phyloP scores from a whole-genome alignment of 2,113 vertebrate species.

The Chrysemys picta region DNA sequence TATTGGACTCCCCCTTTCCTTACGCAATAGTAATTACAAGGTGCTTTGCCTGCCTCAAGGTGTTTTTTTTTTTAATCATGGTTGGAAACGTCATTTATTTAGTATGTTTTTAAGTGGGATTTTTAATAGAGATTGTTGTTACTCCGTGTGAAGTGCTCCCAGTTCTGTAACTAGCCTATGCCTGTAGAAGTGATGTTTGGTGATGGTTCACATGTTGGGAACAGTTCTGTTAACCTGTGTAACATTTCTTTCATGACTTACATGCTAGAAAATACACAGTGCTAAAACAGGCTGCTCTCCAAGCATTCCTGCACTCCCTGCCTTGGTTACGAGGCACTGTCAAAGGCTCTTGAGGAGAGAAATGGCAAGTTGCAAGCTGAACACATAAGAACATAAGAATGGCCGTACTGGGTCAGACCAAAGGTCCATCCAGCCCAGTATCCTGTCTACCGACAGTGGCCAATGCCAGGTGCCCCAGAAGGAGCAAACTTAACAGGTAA shows the following conservation, averaged over 20 bases:
- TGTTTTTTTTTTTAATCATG: background rate
- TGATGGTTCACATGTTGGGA: background rate
- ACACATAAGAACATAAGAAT: no score
- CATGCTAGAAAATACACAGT: background rate
- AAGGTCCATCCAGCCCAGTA: no score
- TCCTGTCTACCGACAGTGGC: no score
- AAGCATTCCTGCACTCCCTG: background rate
- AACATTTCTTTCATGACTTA: background rate
- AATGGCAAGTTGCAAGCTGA: fast-evolving
- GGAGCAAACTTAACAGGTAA: no score
- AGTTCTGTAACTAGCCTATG: fast-evolving
- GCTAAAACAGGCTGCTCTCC: background rate
- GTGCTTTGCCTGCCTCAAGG: background rate
- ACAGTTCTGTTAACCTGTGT: background rate
- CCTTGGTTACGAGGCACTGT: fast-evolving
- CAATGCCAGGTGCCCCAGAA: no score
- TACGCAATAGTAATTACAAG: fast-evolving
- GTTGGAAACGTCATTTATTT: background rate
- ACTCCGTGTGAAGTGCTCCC: background rate
- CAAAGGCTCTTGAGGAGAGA: background rate
- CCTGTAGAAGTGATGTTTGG: fast-evolving
- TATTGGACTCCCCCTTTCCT: background rate
- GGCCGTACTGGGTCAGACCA: no score
- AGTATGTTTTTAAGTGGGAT: background rate
- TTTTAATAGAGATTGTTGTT: background rate